Conservation (phyloP, 2,113 vertebrate species). For the Sporophila hypoxantha region DNA sequence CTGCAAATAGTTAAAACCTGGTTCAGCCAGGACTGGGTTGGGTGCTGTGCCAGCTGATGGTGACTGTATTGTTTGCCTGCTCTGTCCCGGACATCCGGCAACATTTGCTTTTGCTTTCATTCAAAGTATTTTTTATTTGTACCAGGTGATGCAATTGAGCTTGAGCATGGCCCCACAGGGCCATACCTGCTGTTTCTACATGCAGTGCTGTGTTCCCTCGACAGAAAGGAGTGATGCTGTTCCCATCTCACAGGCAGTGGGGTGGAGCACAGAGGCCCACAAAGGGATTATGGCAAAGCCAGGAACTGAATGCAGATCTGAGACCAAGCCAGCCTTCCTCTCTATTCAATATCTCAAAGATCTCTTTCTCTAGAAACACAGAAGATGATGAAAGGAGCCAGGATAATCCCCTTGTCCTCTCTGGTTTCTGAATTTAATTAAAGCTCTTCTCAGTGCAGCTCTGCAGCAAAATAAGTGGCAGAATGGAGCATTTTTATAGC, state of each 20-base stretch:
- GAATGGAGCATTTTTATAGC: not conserved
- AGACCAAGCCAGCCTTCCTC: not conserved
- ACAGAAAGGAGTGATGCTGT: not conserved
- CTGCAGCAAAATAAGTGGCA: not conserved
- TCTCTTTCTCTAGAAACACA: not conserved
- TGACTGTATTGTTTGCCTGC: not conserved
- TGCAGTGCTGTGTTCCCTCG: not conserved
- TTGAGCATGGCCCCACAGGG: not conserved
- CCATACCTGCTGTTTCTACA: not conserved
- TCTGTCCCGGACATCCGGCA: not conserved
- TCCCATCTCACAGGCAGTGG: not conserved
- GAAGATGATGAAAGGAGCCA: slow-evolving; percentile 14
- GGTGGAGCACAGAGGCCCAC: not conserved
- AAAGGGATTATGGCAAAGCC: not conserved
- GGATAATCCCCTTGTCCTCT: slow-evolving; percentile 17
- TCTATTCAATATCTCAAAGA: not conserved
- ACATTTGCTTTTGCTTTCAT: slow-evolving; percentile 1
- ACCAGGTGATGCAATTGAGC: not conserved
- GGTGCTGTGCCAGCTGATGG: not conserved
- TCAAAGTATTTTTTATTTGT: not conserved
- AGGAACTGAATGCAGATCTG: not conserved
- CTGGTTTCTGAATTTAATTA: slow-evolving; percentile 8
- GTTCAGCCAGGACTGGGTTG: not conserved
- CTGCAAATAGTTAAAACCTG: not conserved
- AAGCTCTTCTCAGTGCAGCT: not conserved